A percentile compares a stretch with the other conserved stretches of the same genome.
These are phyloP conservation scores for Heterohyrax brucei DNA, from an alignment of 2,797 vertebrate species.

Conservation along the genomic window DNA sequence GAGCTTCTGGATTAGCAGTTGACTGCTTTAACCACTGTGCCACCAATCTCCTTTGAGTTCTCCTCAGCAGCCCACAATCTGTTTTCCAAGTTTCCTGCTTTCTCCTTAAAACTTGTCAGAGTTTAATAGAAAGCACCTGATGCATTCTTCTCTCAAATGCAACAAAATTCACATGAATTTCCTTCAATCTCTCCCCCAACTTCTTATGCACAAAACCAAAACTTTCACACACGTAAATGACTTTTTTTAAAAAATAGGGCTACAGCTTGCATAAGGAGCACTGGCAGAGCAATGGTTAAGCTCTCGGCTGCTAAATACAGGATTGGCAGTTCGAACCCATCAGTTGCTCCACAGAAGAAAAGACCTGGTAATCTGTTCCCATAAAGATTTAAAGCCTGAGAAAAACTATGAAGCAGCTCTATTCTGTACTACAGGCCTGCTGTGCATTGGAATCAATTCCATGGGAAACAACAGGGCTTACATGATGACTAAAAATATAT, in stretches of 20 bases:
- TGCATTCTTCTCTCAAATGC: background rate
- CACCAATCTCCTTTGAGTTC: background rate
- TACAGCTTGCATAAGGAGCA: background rate
- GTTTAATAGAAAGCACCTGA: background rate
- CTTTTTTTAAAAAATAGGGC: background rate
- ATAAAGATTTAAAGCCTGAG: background rate
- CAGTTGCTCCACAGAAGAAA: too few species aligned
- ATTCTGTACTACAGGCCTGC: background rate
- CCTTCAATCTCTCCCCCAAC: background rate
- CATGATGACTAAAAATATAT: background rate
- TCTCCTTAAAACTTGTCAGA: background rate
- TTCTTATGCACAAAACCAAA: background rate
- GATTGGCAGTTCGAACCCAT: too few species aligned
- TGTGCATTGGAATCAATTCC: background rate
- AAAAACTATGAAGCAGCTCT: background rate
- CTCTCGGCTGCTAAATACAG: too few species aligned
- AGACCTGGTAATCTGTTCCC: too few species aligned
- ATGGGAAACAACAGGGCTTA: background rate
- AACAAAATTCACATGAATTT: background rate
- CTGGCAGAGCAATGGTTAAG: too few species aligned
- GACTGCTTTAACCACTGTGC: too few species aligned
- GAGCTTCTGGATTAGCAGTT: too few species aligned
- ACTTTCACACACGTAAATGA: background rate
- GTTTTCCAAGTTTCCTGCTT: background rate
- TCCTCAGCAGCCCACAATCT: background rate